Evolutionary conservation across 1,140 invertebrate species (phyloP).

Genomic region (Eumeta japonica): DNA sequence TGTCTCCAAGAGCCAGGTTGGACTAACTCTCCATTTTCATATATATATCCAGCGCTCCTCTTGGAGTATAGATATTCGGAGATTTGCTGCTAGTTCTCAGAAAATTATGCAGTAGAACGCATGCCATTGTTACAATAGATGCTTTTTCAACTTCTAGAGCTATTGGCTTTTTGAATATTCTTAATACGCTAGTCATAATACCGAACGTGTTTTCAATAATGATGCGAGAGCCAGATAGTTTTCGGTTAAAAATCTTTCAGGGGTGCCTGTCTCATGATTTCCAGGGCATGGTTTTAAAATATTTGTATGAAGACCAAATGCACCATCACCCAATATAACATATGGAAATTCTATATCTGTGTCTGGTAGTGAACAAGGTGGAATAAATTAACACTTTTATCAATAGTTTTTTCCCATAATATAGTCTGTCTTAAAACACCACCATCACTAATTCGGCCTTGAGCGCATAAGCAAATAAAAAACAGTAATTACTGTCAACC

Average conservation of each 20-base stretch:
- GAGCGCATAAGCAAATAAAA: conserved; percentile 36
- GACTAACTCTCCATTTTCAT: conserved; percentile 1
- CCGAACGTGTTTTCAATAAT: conserved; percentile 57
- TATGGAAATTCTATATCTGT: conserved; percentile 20
- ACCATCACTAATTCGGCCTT: conserved; percentile 36
- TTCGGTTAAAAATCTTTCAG: conserved; percentile 31
- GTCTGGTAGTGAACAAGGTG: conserved; percentile 14
- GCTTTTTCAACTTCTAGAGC: conserved; percentile 17
- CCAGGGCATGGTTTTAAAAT: conserved; percentile 42
- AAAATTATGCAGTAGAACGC: too few relatives aligned
- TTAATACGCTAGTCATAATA: conserved; percentile 38
- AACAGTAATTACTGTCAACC: conserved; percentile 42
- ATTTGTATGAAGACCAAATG: conserved; percentile 38
- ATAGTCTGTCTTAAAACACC: conserved; percentile 26
- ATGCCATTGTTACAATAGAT: conserved; percentile 15
- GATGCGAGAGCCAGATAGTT: conserved; percentile 25
- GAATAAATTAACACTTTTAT: conserved; percentile 20
- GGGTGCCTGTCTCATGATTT: conserved; percentile 14
- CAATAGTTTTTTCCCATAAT: conserved; percentile 14
- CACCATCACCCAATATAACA: conserved; percentile 44
- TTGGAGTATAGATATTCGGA: conserved; percentile 9
- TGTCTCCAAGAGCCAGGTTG: neutral
- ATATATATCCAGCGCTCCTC: too few relatives aligned
- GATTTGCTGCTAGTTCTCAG: conserved; percentile 10
- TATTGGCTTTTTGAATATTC: conserved; percentile 32